phyloP scores from a whole-genome alignment of 2,888 invertebrate species.

The Ischnus inquisitorius region DNA sequence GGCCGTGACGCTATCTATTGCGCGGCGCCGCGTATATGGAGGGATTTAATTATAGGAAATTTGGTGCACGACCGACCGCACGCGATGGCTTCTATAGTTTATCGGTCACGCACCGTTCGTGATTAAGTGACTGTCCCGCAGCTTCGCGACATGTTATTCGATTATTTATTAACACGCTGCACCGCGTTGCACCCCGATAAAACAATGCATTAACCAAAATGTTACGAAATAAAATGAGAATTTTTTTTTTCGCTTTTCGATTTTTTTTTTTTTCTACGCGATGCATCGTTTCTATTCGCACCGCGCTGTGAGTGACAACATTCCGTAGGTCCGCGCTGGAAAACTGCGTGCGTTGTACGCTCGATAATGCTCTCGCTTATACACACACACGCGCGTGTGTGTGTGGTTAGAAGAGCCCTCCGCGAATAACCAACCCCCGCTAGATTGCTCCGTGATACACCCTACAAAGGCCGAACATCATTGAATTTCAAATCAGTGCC shows the following conservation, averaged over 20 bases:
- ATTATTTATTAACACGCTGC: background rate
- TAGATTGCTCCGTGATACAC: slow-evolving; percentile 28
- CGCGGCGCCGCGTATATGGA: background rate
- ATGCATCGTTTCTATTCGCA: background rate
- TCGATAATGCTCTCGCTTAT: slow-evolving; percentile 32
- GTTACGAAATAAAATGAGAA: too few relatives aligned
- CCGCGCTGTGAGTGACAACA: background rate
- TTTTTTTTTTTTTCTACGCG: too few relatives aligned
- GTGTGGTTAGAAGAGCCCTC: slow-evolving; percentile 8
- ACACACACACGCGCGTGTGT: slow-evolving; percentile 1
- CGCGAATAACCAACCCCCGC: slow-evolving; percentile 8
- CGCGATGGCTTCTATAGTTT: slow-evolving; percentile 44
- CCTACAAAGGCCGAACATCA: slow-evolving; percentile 44
- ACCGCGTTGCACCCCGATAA: background rate
- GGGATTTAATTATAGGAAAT: slow-evolving; percentile 51
- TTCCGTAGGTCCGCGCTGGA: background rate
- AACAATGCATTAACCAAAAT: too few relatives aligned
- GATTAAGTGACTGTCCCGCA: slow-evolving; percentile 46
- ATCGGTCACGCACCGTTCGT: slow-evolving; percentile 43
- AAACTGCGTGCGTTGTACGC: slow-evolving; percentile 15
- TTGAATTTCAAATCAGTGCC: slow-evolving; percentile 61
- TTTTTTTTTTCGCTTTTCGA: too few relatives aligned
- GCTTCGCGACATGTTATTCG: slow-evolving; percentile 18
- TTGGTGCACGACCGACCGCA: slow-evolving; percentile 27
- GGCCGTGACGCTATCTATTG: background rate